Conservation (phyloP, 2,113 vertebrate genomes). For the Hylia prasina region DNA sequence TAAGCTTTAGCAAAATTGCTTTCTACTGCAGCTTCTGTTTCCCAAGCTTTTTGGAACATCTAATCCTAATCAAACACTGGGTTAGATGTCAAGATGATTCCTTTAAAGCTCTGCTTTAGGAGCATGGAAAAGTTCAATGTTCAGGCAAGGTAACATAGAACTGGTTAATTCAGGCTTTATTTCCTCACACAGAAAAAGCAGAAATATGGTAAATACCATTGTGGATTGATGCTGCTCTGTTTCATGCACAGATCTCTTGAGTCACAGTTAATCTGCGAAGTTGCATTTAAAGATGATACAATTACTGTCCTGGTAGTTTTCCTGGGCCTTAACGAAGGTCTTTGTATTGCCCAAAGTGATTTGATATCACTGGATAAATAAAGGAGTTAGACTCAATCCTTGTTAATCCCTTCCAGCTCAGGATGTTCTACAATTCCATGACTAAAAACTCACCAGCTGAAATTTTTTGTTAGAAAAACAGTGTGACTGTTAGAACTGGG, state of each 20-base stretch:
- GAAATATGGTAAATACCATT: background rate
- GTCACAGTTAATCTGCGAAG: background rate
- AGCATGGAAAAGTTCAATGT: background rate
- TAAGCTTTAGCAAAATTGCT: background rate
- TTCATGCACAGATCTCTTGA: background rate
- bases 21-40: background rate
- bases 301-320: background rate
- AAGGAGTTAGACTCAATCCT: background rate
- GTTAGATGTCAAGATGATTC: background rate
- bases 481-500: background rate
- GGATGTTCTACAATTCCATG: background rate
- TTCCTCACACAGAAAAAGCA: background rate
- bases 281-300: background rate
- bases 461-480: background rate
- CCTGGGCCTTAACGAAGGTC: background rate
- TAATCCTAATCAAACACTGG: background rate
- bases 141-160: background rate
- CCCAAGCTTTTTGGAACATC: background rate
- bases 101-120: background rate
- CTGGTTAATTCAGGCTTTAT: background rate
- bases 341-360: background rate
- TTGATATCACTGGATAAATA: background rate
- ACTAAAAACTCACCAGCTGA: background rate
- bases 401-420: background rate
- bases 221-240: background rate